Evolutionary conservation across 2,113 vertebrate species (phyloP).

Genomic region (Sarotherodon lohbergeri): DNA sequence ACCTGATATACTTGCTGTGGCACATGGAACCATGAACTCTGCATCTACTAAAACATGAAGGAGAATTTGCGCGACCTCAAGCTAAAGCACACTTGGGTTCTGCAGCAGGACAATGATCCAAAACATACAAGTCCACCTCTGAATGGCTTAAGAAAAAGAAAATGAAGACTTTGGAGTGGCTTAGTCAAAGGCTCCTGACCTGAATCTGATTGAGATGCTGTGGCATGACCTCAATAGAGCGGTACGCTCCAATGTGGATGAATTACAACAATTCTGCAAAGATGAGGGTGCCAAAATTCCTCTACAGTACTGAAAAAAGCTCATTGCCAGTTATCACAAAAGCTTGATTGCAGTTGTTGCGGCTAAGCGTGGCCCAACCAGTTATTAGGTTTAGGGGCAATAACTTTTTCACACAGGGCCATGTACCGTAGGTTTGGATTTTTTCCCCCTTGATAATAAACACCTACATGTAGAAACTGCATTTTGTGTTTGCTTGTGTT

Average conservation of each 20-base stretch:
- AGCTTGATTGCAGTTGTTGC: not conserved
- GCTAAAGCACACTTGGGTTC: not conserved
- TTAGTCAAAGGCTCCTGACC: not conserved
- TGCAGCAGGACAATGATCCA: not conserved
- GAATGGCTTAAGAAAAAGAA: not conserved
- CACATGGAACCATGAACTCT: not conserved
- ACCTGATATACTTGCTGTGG: not conserved
- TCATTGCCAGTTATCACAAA: not conserved
- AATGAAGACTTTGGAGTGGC: not conserved
- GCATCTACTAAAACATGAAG: not conserved
- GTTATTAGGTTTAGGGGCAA: not conserved
- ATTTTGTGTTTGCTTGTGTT: not conserved
- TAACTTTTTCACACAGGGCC: not conserved
- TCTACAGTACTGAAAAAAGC: not conserved
- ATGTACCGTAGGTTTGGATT: not conserved
- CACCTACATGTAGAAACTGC: not conserved
- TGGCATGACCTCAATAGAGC: not conserved
- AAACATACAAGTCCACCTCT: not conserved
- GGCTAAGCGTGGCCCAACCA: not conserved
- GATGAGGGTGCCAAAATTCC: not conserved
- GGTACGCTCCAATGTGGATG: not conserved
- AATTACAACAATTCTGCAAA: not conserved
- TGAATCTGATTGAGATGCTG: not conserved
- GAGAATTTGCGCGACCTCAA: accelerated
- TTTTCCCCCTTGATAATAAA: not conserved